Percentiles rank a stretch among this genome's conserved stretches.
Conservation (phyloP, 2,888 invertebrate genomes). For the Anoncus sp. region DNA sequence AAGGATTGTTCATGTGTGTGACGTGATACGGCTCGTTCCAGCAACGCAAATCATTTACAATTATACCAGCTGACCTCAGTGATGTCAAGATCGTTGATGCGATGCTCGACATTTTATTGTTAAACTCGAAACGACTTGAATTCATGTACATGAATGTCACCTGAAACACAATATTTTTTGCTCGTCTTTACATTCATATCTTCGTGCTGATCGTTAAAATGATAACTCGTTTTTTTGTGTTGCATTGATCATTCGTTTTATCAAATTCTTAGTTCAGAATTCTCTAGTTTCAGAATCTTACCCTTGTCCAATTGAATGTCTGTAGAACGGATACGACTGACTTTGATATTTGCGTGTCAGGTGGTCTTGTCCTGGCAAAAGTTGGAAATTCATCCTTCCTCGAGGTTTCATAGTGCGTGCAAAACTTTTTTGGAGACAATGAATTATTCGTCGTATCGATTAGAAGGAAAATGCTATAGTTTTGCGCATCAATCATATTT, state of each 20-base stretch:
- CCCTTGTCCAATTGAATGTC: constrained; percentile 96
- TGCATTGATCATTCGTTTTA: too few relatives aligned
- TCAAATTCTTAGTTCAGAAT: background rate
- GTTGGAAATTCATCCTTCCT: constrained; percentile 95
- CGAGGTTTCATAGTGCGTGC: constrained; percentile 95
- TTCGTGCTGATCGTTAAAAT: background rate
- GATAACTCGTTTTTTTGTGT: background rate
- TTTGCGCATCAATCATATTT: background rate
- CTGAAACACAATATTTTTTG: constrained; percentile 80
- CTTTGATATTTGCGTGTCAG: constrained; percentile 96
- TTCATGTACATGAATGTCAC: constrained; percentile 93
- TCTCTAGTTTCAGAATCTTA: constrained; percentile 82
- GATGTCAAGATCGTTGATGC: constrained; percentile 91
- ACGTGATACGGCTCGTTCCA: constrained; percentile 92
- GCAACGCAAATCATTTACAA: constrained; percentile 86
- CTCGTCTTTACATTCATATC: too few relatives aligned
- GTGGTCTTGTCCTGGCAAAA: constrained; percentile 95
- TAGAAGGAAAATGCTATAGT: background rate
- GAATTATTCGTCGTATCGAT: background rate
- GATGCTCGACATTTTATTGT: constrained; percentile 86
- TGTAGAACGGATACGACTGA: constrained; percentile 94
- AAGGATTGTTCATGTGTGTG: constrained; percentile 93
- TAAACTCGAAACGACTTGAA: constrained; percentile 90
- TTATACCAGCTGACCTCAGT: constrained; percentile 88
- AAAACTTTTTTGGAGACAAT: constrained; percentile 89